Evolutionary conservation across 2,113 vertebrate species (phyloP).

Genomic region (Trichomycterus rosablanca): DNA sequence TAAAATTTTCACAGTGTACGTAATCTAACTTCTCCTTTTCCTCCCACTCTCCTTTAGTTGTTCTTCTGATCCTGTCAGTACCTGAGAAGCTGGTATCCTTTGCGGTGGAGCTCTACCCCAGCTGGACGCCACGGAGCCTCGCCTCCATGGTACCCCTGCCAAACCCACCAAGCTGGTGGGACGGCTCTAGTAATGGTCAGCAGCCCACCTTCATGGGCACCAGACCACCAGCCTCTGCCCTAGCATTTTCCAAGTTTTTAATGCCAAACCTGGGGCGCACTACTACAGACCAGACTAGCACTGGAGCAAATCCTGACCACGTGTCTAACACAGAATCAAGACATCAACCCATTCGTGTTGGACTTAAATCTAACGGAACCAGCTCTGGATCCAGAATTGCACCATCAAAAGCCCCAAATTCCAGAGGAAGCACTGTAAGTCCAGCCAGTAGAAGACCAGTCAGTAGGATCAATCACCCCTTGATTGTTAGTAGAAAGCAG

Average conservation of each 20-base stretch:
- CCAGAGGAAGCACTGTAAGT: constrained; percentile 31
- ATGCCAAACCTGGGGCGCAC: constrained; percentile 3
- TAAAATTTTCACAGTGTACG: too few relatives aligned
- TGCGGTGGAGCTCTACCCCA: constrained; percentile 74
- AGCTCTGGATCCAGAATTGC: too few relatives aligned
- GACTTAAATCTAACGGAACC: too few relatives aligned
- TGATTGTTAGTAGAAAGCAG: not conserved
- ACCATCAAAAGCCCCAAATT: constrained; percentile 40
- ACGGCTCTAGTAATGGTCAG: constrained; percentile 56
- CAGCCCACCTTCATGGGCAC: constrained; percentile 37
- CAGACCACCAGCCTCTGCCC: not conserved
- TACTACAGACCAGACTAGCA: not conserved
- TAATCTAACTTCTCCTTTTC: not conserved
- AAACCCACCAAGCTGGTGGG: constrained; percentile 41
- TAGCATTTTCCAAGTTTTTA: constrained; percentile 24
- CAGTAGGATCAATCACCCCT: not conserved
- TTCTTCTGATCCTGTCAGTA: constrained; percentile 86
- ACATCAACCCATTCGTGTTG: not conserved
- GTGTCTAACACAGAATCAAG: constrained; percentile 19
- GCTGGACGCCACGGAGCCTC: constrained; percentile 70
- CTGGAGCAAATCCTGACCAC: not conserved
- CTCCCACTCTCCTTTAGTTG: constrained; percentile 74
- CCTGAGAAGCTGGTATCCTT: constrained; percentile 80
- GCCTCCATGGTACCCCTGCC: constrained; percentile 59
- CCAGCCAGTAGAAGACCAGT: constrained; percentile 27